Conservation (phyloP, 2,113 vertebrate species). For the Lagenorhynchus albirostris region DNA sequence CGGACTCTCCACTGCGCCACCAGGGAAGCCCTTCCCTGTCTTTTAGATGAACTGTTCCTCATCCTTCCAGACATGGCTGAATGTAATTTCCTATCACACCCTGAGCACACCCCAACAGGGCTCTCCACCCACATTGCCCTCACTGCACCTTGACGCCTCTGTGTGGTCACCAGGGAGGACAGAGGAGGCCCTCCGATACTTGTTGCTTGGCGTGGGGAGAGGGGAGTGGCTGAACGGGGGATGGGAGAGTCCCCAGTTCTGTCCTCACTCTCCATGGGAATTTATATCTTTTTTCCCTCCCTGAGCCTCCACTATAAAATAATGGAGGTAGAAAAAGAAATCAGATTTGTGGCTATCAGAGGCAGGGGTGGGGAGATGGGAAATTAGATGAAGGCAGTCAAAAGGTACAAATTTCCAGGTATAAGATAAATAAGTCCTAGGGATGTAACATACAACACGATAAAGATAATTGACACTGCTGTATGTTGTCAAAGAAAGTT, state of each 20-base stretch:
- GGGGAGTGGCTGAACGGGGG: fast-evolving
- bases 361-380: neutral
- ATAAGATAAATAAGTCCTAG: neutral
- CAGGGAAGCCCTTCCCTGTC: neutral
- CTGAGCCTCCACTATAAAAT: neutral
- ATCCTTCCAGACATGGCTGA: neutral
- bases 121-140: neutral
- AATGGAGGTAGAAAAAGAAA: neutral
- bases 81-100: neutral
- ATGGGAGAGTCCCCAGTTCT: neutral
- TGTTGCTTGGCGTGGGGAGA: fast-evolving
- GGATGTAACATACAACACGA: neutral
- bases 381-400: neutral
- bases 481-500: neutral
- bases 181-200: neutral
- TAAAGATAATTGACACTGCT: neutral
- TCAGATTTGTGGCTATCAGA: neutral
- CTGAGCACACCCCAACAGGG: neutral
- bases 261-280: neutral
- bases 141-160: fast-evolving
- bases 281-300: neutral
- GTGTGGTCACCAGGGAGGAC: neutral
- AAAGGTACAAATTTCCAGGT: neutral
- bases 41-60: neutral
- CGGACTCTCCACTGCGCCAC: too few species aligned